Evolutionary conservation across 2,797 vertebrate species (phyloP).

Genomic region (Dendrocincla tyrannina): DNA sequence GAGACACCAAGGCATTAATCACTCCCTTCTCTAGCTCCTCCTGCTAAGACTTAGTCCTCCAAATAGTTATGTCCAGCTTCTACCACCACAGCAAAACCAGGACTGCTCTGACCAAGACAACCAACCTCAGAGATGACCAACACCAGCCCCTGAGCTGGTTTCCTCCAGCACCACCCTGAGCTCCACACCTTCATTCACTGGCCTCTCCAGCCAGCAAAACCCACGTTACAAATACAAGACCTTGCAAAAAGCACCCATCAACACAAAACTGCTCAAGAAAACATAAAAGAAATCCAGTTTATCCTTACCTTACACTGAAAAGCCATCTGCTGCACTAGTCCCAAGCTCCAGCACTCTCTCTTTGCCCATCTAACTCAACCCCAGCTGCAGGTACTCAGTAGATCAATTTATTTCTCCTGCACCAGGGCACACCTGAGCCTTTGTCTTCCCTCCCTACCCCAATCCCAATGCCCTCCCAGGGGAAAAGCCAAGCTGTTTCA

Average conservation of each 20-base stretch:
- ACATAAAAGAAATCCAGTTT: rapidly evolving
- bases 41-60: neutral
- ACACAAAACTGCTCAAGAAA: neutral
- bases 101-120: neutral
- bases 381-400: neutral
- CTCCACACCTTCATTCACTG: neutral
- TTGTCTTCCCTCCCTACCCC: neutral
- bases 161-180: neutral
- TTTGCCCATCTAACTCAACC: neutral
- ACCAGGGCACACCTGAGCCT: neutral
- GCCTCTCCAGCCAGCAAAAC: neutral
- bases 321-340: rapidly evolving
- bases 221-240: rapidly evolving
- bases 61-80: neutral
- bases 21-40: neutral
- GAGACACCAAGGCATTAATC: neutral
- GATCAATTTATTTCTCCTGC: neutral
- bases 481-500: neutral
- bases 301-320: neutral
- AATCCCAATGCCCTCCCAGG: neutral
- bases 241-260: neutral
- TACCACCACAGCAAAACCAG: neutral
- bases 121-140: neutral
- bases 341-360: rapidly evolving
- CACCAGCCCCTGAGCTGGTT: neutral